Conservation (phyloP, 2,888 invertebrate genomes). For the Apantesis nais region DNA sequence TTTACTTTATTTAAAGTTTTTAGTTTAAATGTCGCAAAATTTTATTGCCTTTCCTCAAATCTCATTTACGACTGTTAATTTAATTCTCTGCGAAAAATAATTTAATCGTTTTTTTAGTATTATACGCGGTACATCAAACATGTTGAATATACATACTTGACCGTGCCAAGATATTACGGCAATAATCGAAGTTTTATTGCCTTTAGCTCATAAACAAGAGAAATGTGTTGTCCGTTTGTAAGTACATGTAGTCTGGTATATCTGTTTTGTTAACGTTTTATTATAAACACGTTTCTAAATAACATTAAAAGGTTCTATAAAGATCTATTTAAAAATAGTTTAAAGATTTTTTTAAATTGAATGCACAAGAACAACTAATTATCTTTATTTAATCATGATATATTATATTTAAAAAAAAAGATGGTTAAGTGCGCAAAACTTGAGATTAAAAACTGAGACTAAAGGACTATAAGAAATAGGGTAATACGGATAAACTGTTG, state of each 20-base stretch:
- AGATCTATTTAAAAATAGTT: neutral
- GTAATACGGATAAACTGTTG: neutral
- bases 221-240: slow-evolving; percentile 47
- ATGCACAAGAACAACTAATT: neutral
- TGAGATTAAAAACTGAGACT: too few species aligned
- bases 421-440: neutral
- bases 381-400: neutral
- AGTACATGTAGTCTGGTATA: slow-evolving; percentile 11
- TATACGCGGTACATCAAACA: neutral
- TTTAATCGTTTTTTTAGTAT: neutral
- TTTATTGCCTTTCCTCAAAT: neutral
- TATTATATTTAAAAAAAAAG: neutral
- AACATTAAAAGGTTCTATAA: neutral
- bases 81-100: neutral
- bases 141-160: slow-evolving; percentile 36
- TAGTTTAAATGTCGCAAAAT: neutral
- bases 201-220: slow-evolving; percentile 56
- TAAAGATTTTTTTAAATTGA: neutral
- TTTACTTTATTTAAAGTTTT: neutral
- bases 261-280: slow-evolving; percentile 9
- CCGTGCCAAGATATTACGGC: slow-evolving; percentile 63
- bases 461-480: neutral
- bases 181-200: slow-evolving; percentile 64
- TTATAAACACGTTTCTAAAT: slow-evolving; percentile 10
- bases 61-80: neutral